Percentiles rank a stretch among this genome's conserved stretches.
Evolutionary conservation across 2,888 invertebrate species (phyloP).

Genomic region (Galeopsomyia nigrocyanea): DNA sequence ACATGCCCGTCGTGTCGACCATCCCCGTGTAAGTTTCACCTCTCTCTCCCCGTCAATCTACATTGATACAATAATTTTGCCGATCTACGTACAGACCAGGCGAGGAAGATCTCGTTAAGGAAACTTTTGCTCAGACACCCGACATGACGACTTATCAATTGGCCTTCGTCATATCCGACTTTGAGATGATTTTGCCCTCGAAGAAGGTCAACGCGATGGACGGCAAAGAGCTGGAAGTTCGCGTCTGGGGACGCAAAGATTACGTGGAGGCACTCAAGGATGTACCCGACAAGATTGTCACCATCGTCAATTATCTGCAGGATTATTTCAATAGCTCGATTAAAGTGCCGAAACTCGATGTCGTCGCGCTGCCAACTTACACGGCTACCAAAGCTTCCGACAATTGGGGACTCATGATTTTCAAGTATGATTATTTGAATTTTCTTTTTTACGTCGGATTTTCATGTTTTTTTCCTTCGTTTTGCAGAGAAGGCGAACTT

Average conservation of each 20-base stretch:
- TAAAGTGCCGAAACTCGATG: conserved; percentile 78
- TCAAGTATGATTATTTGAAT: conserved; percentile 74
- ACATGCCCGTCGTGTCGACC: conserved; percentile 74
- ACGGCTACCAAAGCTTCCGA: conserved; percentile 81
- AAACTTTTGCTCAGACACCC: conserved; percentile 79
- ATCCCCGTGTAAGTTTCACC: conserved; percentile 74
- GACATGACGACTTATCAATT: conserved; percentile 84
- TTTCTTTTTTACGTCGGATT: background rate
- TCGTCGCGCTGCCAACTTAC: conserved; percentile 81
- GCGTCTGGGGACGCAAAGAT: conserved; percentile 77
- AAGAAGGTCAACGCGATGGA: conserved; percentile 67
- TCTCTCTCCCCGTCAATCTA: background rate
- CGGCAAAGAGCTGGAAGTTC: conserved; percentile 68
- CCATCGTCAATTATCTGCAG: conserved; percentile 74
- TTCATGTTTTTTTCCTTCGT: too few relatives aligned
- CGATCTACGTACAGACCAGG: conserved; percentile 66
- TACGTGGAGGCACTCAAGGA: conserved; percentile 74
- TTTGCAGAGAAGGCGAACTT: conserved; percentile 79
- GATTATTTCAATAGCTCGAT: conserved; percentile 77
- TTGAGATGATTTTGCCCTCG: conserved; percentile 68
- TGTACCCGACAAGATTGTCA: conserved; percentile 73
- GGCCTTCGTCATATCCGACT: conserved; percentile 80
- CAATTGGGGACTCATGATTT: conserved; percentile 84
- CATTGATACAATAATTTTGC: background rate
- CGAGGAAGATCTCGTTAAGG: conserved; percentile 76